A percentile compares a stretch with the other conserved stretches of the same genome.
phyloP scores from a whole-genome alignment of 1,140 invertebrate species.

The Archegozetes longisetosus region DNA sequence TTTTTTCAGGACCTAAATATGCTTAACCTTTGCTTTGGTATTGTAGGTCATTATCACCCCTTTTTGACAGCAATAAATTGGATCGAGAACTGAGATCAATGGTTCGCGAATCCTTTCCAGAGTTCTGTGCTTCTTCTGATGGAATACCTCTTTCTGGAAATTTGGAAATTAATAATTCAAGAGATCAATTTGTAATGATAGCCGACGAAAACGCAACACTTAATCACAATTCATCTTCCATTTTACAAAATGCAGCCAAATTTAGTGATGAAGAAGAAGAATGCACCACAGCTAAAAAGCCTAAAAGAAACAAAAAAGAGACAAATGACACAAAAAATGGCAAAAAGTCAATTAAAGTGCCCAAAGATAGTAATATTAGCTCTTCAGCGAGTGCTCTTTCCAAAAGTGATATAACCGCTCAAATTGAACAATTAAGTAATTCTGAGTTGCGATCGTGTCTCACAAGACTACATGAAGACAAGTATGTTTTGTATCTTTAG shows the following conservation, averaged over 20 bases:
- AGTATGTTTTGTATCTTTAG: slow-evolving; percentile 7
- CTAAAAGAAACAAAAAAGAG: background rate
- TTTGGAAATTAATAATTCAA: background rate
- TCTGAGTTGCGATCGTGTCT: slow-evolving; percentile 4
- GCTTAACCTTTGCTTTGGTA: slow-evolving; percentile 8
- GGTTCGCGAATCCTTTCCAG: slow-evolving; percentile 74
- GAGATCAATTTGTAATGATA: background rate
- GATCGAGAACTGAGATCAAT: slow-evolving; percentile 70
- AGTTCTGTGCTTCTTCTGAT: slow-evolving; percentile 39
- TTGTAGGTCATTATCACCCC: slow-evolving; percentile 51
- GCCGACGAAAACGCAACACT: background rate
- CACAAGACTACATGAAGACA: slow-evolving; percentile 1
- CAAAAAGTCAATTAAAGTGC: background rate
- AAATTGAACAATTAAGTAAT: slow-evolving; percentile 3
- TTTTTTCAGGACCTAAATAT: no score
- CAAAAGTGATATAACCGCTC: background rate
- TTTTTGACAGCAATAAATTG: slow-evolving; percentile 83
- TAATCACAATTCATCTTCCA: background rate
- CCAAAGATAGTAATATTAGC: background rate
- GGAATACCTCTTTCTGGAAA: background rate
- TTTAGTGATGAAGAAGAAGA: slow-evolving; percentile 15
- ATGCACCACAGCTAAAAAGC: background rate
- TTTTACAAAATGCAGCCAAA: background rate
- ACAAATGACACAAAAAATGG: background rate
- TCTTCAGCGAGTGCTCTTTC: background rate